phyloP scores from a whole-genome alignment of 1,140 invertebrate species.

The Xylocopa sonorina region DNA sequence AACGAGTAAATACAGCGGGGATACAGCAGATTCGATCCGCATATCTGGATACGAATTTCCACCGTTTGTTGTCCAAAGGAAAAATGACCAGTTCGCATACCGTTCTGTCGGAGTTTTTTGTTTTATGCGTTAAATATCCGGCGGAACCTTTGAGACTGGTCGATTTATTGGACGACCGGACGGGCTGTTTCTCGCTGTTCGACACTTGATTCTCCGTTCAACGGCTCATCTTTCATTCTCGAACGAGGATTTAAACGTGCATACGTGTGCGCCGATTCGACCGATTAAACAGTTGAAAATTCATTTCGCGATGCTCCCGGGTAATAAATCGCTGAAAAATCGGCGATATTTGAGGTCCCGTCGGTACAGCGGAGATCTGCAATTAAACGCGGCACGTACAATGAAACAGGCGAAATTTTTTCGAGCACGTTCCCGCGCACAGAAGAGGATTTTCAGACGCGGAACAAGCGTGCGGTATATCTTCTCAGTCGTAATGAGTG shows the following conservation, averaged over 20 bases:
- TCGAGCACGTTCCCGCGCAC: neutral
- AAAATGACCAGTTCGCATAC: slow-evolving; percentile 21
- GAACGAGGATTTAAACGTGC: neutral
- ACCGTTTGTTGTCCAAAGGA: slow-evolving; percentile 8
- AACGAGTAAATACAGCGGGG: slow-evolving; percentile 56
- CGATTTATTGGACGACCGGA: neutral
- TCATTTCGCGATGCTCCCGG: no score
- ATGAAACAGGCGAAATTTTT: neutral
- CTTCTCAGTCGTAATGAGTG: neutral
- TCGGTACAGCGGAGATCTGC: no score
- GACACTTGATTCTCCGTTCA: neutral
- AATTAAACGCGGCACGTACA: neutral
- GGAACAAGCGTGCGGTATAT: neutral
- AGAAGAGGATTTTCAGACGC: neutral
- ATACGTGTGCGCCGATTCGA: no score
- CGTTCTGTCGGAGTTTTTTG: neutral
- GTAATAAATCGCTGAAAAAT: no score
- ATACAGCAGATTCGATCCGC: slow-evolving; percentile 36
- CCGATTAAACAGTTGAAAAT: no score
- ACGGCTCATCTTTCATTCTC: neutral
- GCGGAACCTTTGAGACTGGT: neutral
- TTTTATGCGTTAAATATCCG: neutral
- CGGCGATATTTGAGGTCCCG: no score
- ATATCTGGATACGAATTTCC: neutral
- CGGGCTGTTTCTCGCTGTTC: neutral